Conservation (phyloP, 2,888 invertebrate genomes). For the Troglohyphantes excavatus region DNA sequence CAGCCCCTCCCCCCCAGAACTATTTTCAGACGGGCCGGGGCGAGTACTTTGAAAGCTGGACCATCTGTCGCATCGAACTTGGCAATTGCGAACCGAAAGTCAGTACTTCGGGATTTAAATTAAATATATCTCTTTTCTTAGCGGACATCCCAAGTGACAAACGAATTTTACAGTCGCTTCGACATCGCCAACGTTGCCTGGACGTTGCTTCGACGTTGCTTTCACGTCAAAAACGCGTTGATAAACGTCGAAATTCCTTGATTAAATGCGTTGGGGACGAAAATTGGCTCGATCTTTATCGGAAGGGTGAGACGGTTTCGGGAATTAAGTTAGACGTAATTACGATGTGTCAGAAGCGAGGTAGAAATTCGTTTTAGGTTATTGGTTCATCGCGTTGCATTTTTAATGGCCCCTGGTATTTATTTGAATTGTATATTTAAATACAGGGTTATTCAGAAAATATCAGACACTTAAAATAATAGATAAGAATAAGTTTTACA, state of each 20-base stretch:
- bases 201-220: background rate
- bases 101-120: constrained; percentile 66
- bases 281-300: constrained; percentile 57
- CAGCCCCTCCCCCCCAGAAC: background rate
- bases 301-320: constrained; percentile 35
- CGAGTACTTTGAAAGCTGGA: constrained; percentile 2
- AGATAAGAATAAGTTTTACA: too few species aligned
- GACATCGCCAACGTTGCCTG: background rate
- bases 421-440: too few species aligned
- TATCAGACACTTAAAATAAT: too few species aligned
- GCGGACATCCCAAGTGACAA: constrained; percentile 38
- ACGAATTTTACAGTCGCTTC: constrained; percentile 6
- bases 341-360: constrained; percentile 20
- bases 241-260: constrained; percentile 34
- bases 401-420: too few species aligned
- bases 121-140: constrained; percentile 58
- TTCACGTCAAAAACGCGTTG: background rate
- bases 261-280: constrained; percentile 48
- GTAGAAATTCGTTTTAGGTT: constrained; percentile 31
- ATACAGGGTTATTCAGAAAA: too few species aligned
- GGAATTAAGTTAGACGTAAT: constrained; percentile 39
- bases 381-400: constrained; percentile 3
- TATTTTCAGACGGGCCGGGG: constrained; percentile 9
- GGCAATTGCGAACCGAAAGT: constrained; percentile 4
- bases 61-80: constrained; percentile 39